phyloP scores from a whole-genome alignment of 2,797 vertebrate species.

The Typhlichthys eigenmanni region DNA sequence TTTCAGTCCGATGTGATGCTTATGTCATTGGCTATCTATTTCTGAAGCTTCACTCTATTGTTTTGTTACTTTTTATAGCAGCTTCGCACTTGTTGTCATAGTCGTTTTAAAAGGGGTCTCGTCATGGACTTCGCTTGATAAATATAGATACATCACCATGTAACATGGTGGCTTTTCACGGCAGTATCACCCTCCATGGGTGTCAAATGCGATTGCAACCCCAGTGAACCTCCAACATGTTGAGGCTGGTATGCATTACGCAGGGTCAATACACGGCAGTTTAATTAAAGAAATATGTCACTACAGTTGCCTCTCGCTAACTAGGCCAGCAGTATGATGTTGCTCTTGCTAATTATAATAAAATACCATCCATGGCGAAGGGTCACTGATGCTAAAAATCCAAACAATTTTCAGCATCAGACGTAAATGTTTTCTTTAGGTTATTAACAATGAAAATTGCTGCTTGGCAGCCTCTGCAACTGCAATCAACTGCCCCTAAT shows the following conservation, averaged over 20 bases:
- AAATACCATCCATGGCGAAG: conserved; percentile 64
- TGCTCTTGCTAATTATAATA: conserved; percentile 78
- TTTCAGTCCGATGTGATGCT: too few relatives aligned
- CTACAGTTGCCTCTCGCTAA: conserved; percentile 74
- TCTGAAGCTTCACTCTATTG: too few relatives aligned
- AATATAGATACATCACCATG: too few relatives aligned
- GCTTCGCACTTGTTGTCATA: too few relatives aligned
- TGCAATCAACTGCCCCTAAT: conserved; percentile 80
- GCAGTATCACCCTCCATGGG: neutral
- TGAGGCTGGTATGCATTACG: conserved; percentile 29
- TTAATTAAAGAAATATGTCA: conserved; percentile 50
- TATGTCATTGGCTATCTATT: too few relatives aligned
- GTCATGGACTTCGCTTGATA: too few relatives aligned
- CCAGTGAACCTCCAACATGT: too few relatives aligned
- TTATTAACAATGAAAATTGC: conserved; percentile 83
- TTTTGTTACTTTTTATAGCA: too few relatives aligned
- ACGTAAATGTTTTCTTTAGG: conserved; percentile 87
- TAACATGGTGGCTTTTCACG: neutral
- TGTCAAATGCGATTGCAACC: conserved; percentile 10
- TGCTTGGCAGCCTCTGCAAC: conserved; percentile 76
- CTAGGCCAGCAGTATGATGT: conserved; percentile 65
- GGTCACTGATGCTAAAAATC: conserved; percentile 55
- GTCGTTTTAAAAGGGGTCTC: too few relatives aligned
- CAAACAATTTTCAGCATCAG: conserved; percentile 69
- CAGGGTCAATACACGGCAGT: conserved; percentile 6